Percentiles rank a stretch among this genome's conserved stretches.
Conservation (phyloP, 2,797 vertebrate genomes). For the Schizothorax lantsangensis region DNA sequence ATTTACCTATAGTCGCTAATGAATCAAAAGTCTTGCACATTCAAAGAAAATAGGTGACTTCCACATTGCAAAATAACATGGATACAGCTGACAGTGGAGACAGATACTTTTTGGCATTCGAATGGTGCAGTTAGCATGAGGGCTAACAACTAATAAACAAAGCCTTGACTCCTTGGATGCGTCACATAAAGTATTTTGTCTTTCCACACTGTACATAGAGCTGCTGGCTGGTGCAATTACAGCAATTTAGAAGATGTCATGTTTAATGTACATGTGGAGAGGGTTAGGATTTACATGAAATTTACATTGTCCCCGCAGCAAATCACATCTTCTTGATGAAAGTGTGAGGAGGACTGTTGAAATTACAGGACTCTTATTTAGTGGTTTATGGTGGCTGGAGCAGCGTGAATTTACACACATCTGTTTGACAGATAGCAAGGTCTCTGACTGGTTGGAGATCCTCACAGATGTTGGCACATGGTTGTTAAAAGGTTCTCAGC, state of each 20-base stretch:
- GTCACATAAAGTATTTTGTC: background rate
- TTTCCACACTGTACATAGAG: background rate
- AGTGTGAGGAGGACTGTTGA: slow-evolving; percentile 24
- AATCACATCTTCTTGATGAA: slow-evolving; percentile 5
- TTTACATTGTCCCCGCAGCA: background rate
- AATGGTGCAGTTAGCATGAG: background rate
- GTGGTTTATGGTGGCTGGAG: slow-evolving; percentile 43
- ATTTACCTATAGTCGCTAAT: background rate
- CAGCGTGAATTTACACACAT: slow-evolving; percentile 64
- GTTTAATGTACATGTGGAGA: background rate
- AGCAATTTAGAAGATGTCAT: background rate
- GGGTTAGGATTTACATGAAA: background rate
- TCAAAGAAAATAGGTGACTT: background rate
- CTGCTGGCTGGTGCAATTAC: background rate
- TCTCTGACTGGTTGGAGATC: slow-evolving; percentile 71
- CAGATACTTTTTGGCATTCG: background rate
- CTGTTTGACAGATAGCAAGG: slow-evolving; percentile 68
- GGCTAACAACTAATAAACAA: background rate
- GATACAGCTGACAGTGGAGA: background rate
- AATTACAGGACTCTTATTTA: slow-evolving; percentile 23
- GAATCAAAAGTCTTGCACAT: background rate
- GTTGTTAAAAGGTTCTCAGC: slow-evolving; percentile 65
- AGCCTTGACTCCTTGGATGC: background rate
- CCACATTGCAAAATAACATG: background rate
- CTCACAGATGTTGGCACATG: slow-evolving; percentile 68